Percentiles rank a stretch among this genome's conserved stretches.
These are phyloP conservation scores for Acanthosoma haemorrhoidale DNA, from an alignment of 2,888 invertebrate species.

Conservation along the genomic window DNA sequence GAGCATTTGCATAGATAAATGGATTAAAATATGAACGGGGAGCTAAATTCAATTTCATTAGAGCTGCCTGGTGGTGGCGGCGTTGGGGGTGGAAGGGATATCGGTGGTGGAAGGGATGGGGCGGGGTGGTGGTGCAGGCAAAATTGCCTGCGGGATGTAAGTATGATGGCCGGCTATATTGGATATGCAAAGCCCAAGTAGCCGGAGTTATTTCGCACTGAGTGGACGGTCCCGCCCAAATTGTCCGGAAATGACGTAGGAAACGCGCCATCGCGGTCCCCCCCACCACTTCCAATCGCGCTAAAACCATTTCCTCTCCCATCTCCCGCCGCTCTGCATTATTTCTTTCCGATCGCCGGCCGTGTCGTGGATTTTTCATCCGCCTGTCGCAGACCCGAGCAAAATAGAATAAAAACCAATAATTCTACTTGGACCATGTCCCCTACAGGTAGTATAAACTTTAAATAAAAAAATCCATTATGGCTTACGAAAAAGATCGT, in stretches of 20 bases:
- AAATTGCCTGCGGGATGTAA: no score
- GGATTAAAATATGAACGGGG: not conserved
- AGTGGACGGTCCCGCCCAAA: not conserved
- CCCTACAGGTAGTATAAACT: no score
- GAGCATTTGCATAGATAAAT: not conserved
- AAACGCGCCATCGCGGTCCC: not conserved
- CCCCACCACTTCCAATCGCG: not conserved
- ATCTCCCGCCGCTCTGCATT: not conserved
- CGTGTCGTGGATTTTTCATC: not conserved
- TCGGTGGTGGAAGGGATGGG: not conserved
- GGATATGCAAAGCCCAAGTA: conserved; percentile 19
- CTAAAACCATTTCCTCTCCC: conserved; percentile 15
- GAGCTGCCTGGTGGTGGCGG: not conserved
- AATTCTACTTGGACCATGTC: no score
- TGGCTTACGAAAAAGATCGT: no score
- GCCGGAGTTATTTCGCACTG: not conserved
- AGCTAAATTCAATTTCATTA: conserved; percentile 22
- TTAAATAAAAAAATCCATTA: no score
- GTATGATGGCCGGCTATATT: conserved; percentile 15
- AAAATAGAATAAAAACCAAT: no score
- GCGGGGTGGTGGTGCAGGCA: no score
- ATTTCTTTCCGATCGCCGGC: not conserved
- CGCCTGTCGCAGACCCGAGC: no score
- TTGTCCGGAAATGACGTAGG: conserved; percentile 11
- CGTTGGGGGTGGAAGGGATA: not conserved